Evolutionary conservation across 1,140 invertebrate genomes (phyloP), one percentile per base, ranked within the genome.

Genomic region (Nixonia krombeini): DNA sequence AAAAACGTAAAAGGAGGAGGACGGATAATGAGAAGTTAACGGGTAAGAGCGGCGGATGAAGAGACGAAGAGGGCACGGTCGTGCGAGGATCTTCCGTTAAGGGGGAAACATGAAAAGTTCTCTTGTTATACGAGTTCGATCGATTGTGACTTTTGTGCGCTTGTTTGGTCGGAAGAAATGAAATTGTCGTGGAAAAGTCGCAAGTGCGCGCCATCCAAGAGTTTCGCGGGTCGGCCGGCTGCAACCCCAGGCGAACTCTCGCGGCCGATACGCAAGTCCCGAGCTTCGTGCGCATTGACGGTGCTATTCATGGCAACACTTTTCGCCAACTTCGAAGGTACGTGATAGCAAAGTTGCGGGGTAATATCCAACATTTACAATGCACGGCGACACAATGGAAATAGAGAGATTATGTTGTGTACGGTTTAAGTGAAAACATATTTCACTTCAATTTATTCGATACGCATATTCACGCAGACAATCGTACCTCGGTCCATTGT

Each of bases 31-130:
- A n/a, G n/a, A n/a, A n/a, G n/a, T n/a, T n/a, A n/a, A n/a, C n/a
- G n/a, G n/a, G n/a, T n/a, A n/a, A n/a, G n/a, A n/a, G n/a, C n/a
- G n/a, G n/a, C n/a, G n/a, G n/a, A n/a, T n/a, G n/a, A n/a, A n/a
- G n/a, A n/a, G n/a, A n/a, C n/a, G n/a, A n/a, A n/a, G n/a, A n/a
- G n/a, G n/a, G n/a, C n/a, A n/a, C n/a, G n/a, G n/a, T n/a, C n/a
- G 29, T 6, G 3, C 15, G 3, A 17, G 1, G 33, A 7, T 50
- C 9, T 1, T 33, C 10, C 17, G 25, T 4, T 40, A 12, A 37
- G 28, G 17, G 28, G n/a, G 12, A 53, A 42, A 25, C 40, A 44
- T 53, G 50, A 25, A 28, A 38, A 50, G 5, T 35, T 7, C 9
- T 26, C 35, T 50, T 25, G 23, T 12, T 1, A n/a, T n/a, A n/a